phyloP scores from a whole-genome alignment of 2,888 invertebrate genomes.

The Stenotaenia linearis region DNA sequence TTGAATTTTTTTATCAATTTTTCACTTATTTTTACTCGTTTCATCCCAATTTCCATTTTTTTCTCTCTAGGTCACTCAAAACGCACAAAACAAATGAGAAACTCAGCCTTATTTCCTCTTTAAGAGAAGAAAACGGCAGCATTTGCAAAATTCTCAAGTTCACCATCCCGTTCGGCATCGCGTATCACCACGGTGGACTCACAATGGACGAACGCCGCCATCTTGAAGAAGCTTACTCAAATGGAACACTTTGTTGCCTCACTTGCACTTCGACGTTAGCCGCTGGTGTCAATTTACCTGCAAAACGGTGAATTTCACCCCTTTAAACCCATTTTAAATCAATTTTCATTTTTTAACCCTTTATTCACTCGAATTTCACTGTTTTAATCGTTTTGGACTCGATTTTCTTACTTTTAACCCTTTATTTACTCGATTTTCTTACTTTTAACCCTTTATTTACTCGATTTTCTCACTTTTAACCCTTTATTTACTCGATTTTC shows the following conservation, averaged over 20 bases:
- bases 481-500: too few relatives aligned
- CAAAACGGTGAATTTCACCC: slow-evolving; percentile 57
- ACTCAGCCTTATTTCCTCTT: slow-evolving; percentile 55
- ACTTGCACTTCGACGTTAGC: slow-evolving; percentile 95
- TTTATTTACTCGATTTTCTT: too few relatives aligned
- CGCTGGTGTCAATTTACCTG: slow-evolving; percentile 96
- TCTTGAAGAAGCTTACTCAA: slow-evolving; percentile 75
- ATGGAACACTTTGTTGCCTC: slow-evolving; percentile 77
- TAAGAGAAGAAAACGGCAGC: slow-evolving; percentile 61
- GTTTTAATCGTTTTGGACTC: too few relatives aligned
- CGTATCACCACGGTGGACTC: slow-evolving; percentile 81
- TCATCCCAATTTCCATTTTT: not conserved
- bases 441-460: too few relatives aligned
- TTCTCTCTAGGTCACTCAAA: slow-evolving; percentile 51
- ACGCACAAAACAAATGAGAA: slow-evolving; percentile 58
- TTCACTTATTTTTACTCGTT: not conserved
- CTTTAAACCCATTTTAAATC: too few relatives aligned
- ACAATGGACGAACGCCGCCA: slow-evolving; percentile 77
- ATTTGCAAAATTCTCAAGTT: slow-evolving; percentile 62
- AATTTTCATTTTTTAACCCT: too few relatives aligned
- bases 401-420: too few relatives aligned
- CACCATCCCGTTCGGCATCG: slow-evolving; percentile 73
- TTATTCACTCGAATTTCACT: too few relatives aligned
- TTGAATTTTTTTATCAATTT: slow-evolving; percentile 32
- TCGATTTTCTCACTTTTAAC: too few relatives aligned